Conservation (phyloP, 2,797 vertebrate species). For the Pangasius djambal region DNA sequence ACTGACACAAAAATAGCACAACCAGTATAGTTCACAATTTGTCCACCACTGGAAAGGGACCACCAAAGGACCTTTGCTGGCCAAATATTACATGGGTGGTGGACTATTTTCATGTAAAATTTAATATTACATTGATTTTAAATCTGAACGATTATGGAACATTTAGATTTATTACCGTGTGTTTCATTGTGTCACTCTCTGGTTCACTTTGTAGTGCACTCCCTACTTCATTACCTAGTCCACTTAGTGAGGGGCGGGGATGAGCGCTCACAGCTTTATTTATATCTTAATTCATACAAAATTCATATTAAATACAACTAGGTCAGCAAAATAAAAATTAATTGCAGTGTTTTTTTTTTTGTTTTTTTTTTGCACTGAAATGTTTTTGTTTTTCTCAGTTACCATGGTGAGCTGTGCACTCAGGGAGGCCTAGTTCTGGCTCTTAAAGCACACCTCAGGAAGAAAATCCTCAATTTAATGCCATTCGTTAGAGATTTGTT, state of each 20-base stretch:
- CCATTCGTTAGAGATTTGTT: conserved; percentile 10
- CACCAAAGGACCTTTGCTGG: not conserved
- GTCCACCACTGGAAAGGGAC: not conserved
- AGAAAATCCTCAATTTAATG: conserved; percentile 9
- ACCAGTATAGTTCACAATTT: not conserved
- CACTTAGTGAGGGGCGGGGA: too few species aligned
- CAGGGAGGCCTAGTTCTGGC: not conserved
- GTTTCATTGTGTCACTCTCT: not conserved
- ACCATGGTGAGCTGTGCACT: conserved; percentile 22
- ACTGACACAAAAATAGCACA: not conserved
- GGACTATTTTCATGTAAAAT: not conserved
- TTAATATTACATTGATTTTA: not conserved
- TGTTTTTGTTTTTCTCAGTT: not conserved
- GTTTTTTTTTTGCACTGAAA: not conserved
- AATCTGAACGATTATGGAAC: not conserved
- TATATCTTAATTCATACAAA: not conserved
- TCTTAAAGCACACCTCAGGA: conserved; percentile 7
- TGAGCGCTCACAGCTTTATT: not conserved
- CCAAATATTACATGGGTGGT: not conserved
- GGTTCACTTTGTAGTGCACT: conserved; percentile 1
- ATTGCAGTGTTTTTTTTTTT: not conserved
- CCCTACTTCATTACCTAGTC: not conserved
- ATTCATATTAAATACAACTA: not conserved
- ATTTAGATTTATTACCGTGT: not conserved
- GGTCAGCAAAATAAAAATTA: not conserved